Conservation (phyloP, 2,888 invertebrate genomes). For the Steinernema scapterisci region DNA sequence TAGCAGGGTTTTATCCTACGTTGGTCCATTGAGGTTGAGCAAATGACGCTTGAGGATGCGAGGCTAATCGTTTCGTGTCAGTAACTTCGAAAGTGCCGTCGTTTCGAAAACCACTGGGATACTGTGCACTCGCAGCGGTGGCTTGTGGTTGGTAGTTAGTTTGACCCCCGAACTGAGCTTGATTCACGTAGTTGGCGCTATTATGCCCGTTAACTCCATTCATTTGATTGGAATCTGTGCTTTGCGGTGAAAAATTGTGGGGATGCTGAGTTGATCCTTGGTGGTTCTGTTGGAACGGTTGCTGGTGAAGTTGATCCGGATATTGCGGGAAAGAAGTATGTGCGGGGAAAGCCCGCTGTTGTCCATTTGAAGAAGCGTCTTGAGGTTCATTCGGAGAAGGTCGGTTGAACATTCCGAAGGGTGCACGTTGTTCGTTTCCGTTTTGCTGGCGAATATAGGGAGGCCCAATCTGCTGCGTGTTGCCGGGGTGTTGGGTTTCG, state of each 20-base stretch:
- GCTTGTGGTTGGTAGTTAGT: conserved; percentile 19
- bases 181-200: neutral
- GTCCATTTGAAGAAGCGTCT: neutral
- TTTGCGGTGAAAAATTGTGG: no score
- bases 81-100: neutral
- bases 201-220: conserved; percentile 25
- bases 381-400: neutral
- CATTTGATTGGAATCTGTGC: neutral
- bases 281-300: no score
- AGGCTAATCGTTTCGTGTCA: neutral
- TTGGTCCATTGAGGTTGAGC: conserved; percentile 11
- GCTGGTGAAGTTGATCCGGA: no score
- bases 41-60: neutral
- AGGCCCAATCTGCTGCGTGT: neutral
- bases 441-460: neutral
- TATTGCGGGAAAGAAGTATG: no score
- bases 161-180: neutral
- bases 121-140: no score
- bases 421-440: neutral
- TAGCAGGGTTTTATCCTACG: neutral
- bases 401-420: neutral
- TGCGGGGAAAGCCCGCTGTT: no score
- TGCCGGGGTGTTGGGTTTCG: neutral
- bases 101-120: neutral
- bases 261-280: no score